Conservation (phyloP, 2,888 invertebrate species). For the Lasioglossum malachurum region DNA sequence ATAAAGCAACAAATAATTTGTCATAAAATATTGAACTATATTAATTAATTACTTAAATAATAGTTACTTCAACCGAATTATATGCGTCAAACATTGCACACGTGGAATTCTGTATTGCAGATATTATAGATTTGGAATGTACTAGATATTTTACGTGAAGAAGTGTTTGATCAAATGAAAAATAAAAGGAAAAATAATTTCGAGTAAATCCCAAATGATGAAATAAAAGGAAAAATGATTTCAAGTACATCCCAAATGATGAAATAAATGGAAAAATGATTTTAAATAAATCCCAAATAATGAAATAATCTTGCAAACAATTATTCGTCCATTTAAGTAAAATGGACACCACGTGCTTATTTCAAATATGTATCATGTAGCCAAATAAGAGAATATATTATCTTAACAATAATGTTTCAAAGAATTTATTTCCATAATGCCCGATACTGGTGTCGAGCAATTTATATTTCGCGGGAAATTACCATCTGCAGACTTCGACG, state of each 20-base stretch:
- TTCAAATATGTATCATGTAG: neutral
- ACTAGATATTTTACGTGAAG: neutral
- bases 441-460: neutral
- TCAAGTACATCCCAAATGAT: no score
- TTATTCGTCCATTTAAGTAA: neutral
- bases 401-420: neutral
- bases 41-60: no score
- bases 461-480: conserved; percentile 11
- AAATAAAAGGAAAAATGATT: no score
- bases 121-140: neutral
- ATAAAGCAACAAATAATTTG: no score
- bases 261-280: neutral
- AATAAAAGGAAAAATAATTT: neutral
- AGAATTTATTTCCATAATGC: neutral
- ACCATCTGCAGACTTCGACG: neutral
- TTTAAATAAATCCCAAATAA: neutral
- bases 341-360: no score
- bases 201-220: no score
- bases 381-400: neutral
- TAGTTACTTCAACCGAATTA: no score
- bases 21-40: no score
- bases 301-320: neutral
- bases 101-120: no score
- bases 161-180: neutral
- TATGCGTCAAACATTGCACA: neutral